A percentile compares a stretch with the other conserved stretches of the same genome.
These are phyloP conservation scores for Pelecanoides urinatrix DNA, from an alignment of 2,113 vertebrate species.

Conservation along the genomic window DNA sequence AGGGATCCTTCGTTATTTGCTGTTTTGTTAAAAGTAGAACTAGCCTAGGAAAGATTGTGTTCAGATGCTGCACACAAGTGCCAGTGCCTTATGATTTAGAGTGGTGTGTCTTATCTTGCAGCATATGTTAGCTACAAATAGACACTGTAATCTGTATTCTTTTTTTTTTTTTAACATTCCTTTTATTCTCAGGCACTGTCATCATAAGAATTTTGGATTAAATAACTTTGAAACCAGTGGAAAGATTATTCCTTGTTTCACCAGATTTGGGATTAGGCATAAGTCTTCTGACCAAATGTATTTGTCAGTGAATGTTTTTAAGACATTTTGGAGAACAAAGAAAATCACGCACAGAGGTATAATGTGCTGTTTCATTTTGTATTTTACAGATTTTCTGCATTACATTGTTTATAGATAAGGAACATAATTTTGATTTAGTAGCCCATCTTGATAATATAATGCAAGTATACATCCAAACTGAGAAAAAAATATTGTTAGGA, in stretches of 20 bases:
- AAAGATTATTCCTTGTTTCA: not conserved
- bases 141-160: not conserved
- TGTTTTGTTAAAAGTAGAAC: not conserved
- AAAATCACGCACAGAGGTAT: not conserved
- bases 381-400: not conserved
- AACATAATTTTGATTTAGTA: not conserved
- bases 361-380: not conserved
- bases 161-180: not conserved
- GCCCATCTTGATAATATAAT: not conserved
- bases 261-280: not conserved
- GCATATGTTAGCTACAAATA: not conserved
- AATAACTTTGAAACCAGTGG: not conserved
- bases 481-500: not conserved
- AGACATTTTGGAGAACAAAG: not conserved
- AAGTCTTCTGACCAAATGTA: not conserved
- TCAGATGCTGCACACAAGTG: not conserved
- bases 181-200: not conserved
- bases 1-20: not conserved
- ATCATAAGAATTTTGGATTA: not conserved
- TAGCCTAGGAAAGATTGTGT: not conserved
- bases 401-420: not conserved
- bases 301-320: not conserved
- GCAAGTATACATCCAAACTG: not conserved
- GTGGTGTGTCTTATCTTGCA: not conserved
- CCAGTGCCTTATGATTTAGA: not conserved